These are phyloP conservation scores for Sylvia atricapilla DNA, from an alignment of 2,113 vertebrate species.

Conservation along the genomic window DNA sequence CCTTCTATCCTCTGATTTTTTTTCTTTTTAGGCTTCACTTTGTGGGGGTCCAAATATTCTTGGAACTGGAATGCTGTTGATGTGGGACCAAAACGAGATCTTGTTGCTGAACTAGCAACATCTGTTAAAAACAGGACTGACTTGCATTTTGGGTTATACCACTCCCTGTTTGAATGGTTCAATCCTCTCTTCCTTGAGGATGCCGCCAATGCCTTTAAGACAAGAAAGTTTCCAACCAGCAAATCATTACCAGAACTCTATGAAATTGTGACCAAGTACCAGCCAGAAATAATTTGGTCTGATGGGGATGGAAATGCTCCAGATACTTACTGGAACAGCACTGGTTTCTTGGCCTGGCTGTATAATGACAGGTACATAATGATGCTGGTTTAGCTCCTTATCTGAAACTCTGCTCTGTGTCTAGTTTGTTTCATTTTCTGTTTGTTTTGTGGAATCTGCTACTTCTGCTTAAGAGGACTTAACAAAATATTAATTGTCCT, in stretches of 20 bases:
- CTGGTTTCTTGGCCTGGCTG: slow-evolving; percentile 93
- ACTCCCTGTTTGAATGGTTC: slow-evolving; percentile 98
- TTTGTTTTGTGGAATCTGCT: background rate
- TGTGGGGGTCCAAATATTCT: slow-evolving; percentile 92
- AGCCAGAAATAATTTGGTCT: slow-evolving; percentile 92
- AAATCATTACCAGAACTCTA: slow-evolving; percentile 92
- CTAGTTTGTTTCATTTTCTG: background rate
- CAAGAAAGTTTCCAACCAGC: slow-evolving; percentile 77
- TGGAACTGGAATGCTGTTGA: slow-evolving; percentile 97
- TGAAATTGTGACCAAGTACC: slow-evolving; percentile 83
- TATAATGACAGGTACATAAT: slow-evolving; percentile 90
- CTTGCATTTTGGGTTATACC: slow-evolving; percentile 90
- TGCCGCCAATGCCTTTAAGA: slow-evolving; percentile 73
- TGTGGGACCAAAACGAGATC: slow-evolving; percentile 84
- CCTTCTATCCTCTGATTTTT: background rate
- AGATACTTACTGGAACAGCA: slow-evolving; percentile 93
- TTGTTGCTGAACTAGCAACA: slow-evolving; percentile 82
- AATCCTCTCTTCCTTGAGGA: slow-evolving; percentile 86
- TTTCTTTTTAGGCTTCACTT: slow-evolving; percentile 83
- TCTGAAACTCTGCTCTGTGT: background rate
- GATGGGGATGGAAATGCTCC: slow-evolving; percentile 90
- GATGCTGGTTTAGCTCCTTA: background rate
- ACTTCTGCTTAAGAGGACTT: background rate
- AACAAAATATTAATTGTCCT: background rate
- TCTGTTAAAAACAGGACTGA: slow-evolving; percentile 76